Evolutionary conservation across 2,797 vertebrate genomes (phyloP).

Genomic region (Meriones psammophilus): DNA sequence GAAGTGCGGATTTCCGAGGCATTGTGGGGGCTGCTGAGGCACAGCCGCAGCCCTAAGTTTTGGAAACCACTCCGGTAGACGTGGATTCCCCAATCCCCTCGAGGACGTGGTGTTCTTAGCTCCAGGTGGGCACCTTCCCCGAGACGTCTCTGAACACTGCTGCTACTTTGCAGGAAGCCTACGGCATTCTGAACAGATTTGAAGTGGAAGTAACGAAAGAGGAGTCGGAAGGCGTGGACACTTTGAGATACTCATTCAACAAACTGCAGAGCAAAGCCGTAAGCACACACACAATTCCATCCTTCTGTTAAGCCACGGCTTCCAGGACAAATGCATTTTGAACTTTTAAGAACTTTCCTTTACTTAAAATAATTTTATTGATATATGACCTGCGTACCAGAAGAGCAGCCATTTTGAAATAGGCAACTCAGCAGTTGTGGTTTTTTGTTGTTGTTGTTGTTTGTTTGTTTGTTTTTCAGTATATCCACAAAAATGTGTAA

Average conservation of each 20-base stretch:
- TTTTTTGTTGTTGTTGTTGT: too few relatives aligned
- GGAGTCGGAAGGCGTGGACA: conserved; percentile 90
- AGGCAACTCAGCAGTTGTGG: not conserved
- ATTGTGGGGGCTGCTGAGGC: not conserved
- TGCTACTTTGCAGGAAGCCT: conserved; percentile 89
- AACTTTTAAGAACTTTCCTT: not conserved
- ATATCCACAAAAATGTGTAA: not conserved
- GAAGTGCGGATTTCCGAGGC: not conserved
- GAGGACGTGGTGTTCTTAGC: not conserved
- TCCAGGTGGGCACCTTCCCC: not conserved
- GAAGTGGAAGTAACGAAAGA: conserved; percentile 90
- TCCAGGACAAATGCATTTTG: not conserved
- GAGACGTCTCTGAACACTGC: conserved; percentile 33
- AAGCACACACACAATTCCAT: conserved; percentile 81
- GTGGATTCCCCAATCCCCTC: not conserved
- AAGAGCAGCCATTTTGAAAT: conserved; percentile 14
- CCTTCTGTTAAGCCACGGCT: conserved; percentile 25
- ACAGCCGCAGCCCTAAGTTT: not conserved
- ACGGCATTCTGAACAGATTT: conserved; percentile 89
- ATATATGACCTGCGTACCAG: not conserved
- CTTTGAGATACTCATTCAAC: conserved; percentile 89
- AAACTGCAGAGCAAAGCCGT: conserved; percentile 91
- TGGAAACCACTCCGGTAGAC: not conserved
- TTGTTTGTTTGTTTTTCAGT: not conserved
- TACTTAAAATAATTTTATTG: conserved; percentile 7